Evolutionary conservation across 2,888 invertebrate species (phyloP).

Genomic region (Andrena flavipes): DNA sequence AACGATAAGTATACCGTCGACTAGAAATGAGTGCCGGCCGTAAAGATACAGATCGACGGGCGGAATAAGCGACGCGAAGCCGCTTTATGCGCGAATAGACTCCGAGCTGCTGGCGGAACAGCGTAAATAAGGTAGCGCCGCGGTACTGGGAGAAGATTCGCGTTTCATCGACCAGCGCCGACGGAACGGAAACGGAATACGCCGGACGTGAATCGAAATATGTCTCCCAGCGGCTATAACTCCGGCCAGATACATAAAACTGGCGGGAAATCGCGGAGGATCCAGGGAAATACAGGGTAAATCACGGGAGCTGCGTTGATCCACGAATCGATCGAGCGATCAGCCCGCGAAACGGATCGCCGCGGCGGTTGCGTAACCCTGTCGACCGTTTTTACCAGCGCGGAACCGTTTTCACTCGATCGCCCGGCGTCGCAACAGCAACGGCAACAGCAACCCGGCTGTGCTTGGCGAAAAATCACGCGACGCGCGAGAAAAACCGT

Average conservation of each 20-base stretch:
- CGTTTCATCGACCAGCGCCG: slow-evolving; percentile 15
- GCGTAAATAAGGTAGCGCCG: slow-evolving; percentile 14
- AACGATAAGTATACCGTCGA: slow-evolving; percentile 25
- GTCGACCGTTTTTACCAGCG: slow-evolving; percentile 49
- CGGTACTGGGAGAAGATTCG: background rate
- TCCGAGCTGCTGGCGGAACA: slow-evolving; percentile 2
- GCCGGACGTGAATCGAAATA: slow-evolving; percentile 21
- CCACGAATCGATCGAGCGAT: background rate
- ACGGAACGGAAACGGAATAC: slow-evolving; percentile 14
- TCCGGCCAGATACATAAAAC: background rate
- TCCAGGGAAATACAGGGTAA: slow-evolving; percentile 13
- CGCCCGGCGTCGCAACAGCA: slow-evolving; percentile 23
- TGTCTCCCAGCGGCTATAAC: slow-evolving; percentile 9
- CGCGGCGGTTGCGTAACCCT: slow-evolving; percentile 53
- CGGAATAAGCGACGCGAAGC: slow-evolving; percentile 30
- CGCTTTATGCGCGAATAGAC: slow-evolving; percentile 14
- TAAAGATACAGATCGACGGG: slow-evolving; percentile 51
- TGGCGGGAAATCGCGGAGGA: background rate
- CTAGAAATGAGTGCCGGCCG: background rate
- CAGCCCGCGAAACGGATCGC: slow-evolving; percentile 33
- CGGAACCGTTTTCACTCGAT: slow-evolving; percentile 62
- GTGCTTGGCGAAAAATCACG: slow-evolving; percentile 25
- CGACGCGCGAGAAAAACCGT: background rate
- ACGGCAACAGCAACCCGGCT: slow-evolving; percentile 9
- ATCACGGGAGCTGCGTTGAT: background rate